phyloP scores from a whole-genome alignment of 2,888 invertebrate genomes.

The Laothoe populi region DNA sequence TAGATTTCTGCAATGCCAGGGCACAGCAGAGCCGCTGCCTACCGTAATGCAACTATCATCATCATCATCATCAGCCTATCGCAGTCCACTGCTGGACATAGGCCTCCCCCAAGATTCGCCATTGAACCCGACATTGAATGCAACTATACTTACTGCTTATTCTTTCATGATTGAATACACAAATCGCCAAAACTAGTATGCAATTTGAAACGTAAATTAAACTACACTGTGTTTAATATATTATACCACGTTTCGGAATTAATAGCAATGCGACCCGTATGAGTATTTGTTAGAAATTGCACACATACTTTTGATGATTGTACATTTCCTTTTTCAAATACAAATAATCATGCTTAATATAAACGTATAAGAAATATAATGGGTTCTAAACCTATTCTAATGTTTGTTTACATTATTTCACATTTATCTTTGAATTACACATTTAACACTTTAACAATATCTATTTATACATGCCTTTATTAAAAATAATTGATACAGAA shows the following conservation, averaged over 20 bases:
- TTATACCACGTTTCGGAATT: conserved; percentile 1
- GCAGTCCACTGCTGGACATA: too few species aligned
- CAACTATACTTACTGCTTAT: neutral
- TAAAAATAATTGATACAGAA: neutral
- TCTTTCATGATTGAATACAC: conserved; percentile 1
- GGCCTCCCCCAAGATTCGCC: too few species aligned
- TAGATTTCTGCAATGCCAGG: too few species aligned
- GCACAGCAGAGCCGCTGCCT: too few species aligned
- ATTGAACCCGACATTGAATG: too few species aligned
- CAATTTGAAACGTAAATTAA: conserved; percentile 7
- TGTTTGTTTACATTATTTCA: neutral
- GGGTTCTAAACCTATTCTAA: neutral
- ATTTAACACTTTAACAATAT: conserved; percentile 19
- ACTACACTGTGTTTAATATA: neutral
- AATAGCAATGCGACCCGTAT: conserved; percentile 15
- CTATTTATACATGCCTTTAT: neutral
- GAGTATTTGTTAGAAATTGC: conserved; percentile 1
- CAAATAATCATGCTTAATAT: conserved; percentile 4
- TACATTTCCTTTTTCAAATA: conserved; percentile 1
- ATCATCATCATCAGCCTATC: too few species aligned
- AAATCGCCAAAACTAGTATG: conserved; percentile 14
- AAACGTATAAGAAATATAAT: neutral
- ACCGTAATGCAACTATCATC: too few species aligned
- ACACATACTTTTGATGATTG: neutral
- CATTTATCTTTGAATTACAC: conserved; percentile 12